Evolutionary conservation across 2,797 vertebrate genomes (phyloP).

Genomic region (Euthynnus affinis): DNA sequence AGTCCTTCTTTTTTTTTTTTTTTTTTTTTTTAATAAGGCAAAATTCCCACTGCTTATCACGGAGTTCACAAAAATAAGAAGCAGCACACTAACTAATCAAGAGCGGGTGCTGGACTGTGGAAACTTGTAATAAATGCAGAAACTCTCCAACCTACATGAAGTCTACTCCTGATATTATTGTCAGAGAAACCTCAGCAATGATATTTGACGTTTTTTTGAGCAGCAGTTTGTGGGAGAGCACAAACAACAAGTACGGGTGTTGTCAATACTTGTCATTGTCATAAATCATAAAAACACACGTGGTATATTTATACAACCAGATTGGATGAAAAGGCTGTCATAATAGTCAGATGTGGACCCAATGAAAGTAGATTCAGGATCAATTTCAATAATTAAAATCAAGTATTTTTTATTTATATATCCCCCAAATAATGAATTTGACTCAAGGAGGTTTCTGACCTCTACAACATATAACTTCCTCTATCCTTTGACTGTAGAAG

Average conservation of each 20-base stretch:
- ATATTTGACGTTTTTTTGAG: background rate
- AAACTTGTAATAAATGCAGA: background rate
- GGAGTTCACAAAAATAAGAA: conserved; percentile 21
- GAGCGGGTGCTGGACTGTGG: no score
- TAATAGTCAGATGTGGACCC: background rate
- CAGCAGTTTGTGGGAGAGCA: background rate
- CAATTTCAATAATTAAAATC: no score
- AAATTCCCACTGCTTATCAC: conserved; percentile 8
- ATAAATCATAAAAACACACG: background rate
- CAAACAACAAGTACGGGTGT: background rate
- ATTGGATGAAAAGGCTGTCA: background rate
- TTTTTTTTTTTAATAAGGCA: conserved; percentile 10
- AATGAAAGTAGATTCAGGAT: background rate
- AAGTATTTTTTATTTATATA: no score
- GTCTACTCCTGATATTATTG: background rate
- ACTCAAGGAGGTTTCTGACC: no score
- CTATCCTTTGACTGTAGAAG: no score
- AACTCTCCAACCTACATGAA: background rate
- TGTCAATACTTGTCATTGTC: background rate
- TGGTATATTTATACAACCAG: background rate
- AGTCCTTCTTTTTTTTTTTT: background rate
- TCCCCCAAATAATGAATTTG: no score
- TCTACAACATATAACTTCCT: no score
- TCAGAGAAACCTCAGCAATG: background rate
- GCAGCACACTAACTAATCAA: background rate